phyloP scores from a whole-genome alignment of 1,140 invertebrate species.

The Bombus consobrinus region DNA sequence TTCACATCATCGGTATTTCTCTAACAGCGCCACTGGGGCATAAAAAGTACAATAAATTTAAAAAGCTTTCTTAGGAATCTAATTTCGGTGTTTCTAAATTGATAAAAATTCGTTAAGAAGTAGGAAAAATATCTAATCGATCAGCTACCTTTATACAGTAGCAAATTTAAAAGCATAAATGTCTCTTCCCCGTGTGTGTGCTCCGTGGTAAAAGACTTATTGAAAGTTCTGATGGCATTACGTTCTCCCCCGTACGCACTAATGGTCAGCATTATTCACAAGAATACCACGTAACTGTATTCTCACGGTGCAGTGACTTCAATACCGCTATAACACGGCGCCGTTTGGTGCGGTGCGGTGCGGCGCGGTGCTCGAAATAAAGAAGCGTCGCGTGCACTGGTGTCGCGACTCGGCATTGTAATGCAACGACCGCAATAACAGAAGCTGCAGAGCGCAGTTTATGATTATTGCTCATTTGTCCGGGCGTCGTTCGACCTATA shows the following conservation, averaged over 20 bases:
- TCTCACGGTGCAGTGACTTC: constrained; percentile 69
- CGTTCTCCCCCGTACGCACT: constrained; percentile 12
- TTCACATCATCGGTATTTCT: too few species aligned
- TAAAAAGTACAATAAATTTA: too few species aligned
- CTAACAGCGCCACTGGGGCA: too few species aligned
- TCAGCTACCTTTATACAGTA: too few species aligned
- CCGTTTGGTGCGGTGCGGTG: constrained; percentile 12
- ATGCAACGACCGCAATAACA: constrained; percentile 41
- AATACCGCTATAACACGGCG: constrained; percentile 64
- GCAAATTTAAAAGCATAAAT: too few species aligned
- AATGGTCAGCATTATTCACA: constrained; percentile 65
- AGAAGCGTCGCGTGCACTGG: constrained; percentile 34
- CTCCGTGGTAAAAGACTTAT: neutral
- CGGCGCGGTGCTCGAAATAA: constrained; percentile 50
- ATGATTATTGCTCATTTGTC: constrained; percentile 33
- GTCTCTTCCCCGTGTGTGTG: neutral
- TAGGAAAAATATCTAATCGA: too few species aligned
- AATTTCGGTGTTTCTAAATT: too few species aligned
- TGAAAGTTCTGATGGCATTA: constrained; percentile 26
- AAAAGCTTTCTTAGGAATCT: too few species aligned
- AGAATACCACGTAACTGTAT: constrained; percentile 70
- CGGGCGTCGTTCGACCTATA: neutral
- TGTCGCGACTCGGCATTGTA: constrained; percentile 42
- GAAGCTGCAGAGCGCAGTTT: neutral
- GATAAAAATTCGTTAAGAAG: too few species aligned